phyloP scores from a whole-genome alignment of 2,113 vertebrate species.

The Rallus limicola region DNA sequence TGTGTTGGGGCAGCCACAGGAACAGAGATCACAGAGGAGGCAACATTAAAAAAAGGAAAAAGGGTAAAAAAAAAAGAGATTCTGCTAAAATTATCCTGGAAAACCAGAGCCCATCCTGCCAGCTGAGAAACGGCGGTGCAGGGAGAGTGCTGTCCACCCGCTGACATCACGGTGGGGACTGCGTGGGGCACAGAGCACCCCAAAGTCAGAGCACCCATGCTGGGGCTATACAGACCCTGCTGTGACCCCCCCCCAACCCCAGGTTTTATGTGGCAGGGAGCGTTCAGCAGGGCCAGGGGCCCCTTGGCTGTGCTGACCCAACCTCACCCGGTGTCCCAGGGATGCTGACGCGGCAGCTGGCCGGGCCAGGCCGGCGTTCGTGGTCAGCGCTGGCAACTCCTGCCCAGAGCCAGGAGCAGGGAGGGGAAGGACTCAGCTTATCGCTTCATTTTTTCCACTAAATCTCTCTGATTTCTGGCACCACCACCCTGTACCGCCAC shows the following conservation, averaged over 20 bases:
- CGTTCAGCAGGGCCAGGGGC: rapidly evolving
- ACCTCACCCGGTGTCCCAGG: neutral
- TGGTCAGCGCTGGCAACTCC: slow-evolving; percentile 18
- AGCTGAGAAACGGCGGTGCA: neutral
- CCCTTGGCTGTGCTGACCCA: neutral
- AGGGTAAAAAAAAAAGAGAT: neutral
- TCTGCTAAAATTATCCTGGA: slow-evolving; percentile 63
- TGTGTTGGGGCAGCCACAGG: neutral
- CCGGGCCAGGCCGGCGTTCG: neutral
- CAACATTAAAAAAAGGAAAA: neutral
- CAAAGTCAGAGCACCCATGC: neutral
- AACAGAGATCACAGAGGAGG: slow-evolving; percentile 29
- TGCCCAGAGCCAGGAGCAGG: neutral
- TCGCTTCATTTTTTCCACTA: slow-evolving; percentile 28
- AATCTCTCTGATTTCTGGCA: slow-evolving; percentile 23
- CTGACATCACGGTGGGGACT: rapidly evolving
- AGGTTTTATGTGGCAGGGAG: rapidly evolving
- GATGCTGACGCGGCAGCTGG: slow-evolving; percentile 10
- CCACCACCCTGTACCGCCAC: rapidly evolving
- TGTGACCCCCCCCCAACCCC: rapidly evolving
- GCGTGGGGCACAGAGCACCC: rapidly evolving
- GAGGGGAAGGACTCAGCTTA: rapidly evolving
- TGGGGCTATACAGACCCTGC: neutral
- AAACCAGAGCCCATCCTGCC: neutral
- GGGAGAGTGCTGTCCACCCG: neutral